phyloP scores from a whole-genome alignment of 1,140 invertebrate genomes.

The Calosoma granatense region DNA sequence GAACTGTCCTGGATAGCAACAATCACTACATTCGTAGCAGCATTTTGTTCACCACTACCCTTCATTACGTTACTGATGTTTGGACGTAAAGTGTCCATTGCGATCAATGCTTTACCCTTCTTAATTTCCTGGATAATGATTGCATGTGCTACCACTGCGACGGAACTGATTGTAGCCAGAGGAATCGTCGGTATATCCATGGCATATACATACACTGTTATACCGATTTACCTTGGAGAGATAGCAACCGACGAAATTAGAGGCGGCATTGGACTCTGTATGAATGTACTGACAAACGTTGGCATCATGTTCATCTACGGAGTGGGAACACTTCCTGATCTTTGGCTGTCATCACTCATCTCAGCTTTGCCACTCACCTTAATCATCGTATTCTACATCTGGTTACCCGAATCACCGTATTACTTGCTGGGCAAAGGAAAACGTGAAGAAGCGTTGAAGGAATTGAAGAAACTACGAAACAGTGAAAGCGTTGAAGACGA shows the following conservation, averaged over 20 bases:
- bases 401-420: constrained; percentile 4
- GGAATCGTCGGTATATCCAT: background rate
- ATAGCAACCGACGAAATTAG: background rate
- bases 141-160: background rate
- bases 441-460: background rate
- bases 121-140: background rate
- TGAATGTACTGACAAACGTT: background rate
- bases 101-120: background rate
- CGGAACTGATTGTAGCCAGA: background rate
- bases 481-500: background rate
- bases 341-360: background rate
- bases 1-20: background rate
- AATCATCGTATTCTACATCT: background rate
- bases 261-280: background rate
- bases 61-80: background rate
- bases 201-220: background rate
- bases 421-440: background rate
- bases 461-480: background rate
- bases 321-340: background rate
- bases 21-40: background rate
- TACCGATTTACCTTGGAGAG: background rate
- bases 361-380: background rate
- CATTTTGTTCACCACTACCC: background rate
- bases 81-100: background rate
- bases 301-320: background rate